These are phyloP conservation scores for Paraplagusia blochii DNA, from an alignment of 2,113 vertebrate species.

Conservation along the genomic window DNA sequence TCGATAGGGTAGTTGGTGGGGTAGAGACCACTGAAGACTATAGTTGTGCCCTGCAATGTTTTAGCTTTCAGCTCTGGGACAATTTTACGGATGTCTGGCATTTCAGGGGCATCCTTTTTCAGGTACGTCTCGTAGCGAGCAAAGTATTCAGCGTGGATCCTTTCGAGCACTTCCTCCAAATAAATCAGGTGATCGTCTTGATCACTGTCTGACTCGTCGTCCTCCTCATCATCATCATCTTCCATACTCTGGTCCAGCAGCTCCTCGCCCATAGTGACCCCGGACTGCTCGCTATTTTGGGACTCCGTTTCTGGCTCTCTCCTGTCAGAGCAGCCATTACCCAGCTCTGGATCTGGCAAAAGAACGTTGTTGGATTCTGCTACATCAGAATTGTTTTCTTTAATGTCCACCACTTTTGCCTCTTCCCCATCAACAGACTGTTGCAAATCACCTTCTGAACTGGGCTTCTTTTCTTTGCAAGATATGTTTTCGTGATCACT, in stretches of 20 bases:
- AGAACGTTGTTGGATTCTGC: constrained; percentile 60
- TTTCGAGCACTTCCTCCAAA: constrained; percentile 90
- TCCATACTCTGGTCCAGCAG: constrained; percentile 93
- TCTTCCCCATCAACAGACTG: constrained; percentile 33
- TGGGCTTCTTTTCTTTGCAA: constrained; percentile 47
- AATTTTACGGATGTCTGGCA: constrained; percentile 90
- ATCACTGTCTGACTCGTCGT: constrained; percentile 84
- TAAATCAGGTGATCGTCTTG: constrained; percentile 93
- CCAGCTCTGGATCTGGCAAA: constrained; percentile 73
- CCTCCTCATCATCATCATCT: constrained; percentile 83
- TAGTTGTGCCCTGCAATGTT: constrained; percentile 80
- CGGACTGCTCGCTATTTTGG: constrained; percentile 93
- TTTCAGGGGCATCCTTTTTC: constrained; percentile 75
- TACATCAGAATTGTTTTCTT: constrained; percentile 41
- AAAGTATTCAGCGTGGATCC: constrained; percentile 91
- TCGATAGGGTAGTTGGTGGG: constrained; percentile 94
- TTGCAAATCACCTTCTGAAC: constrained; percentile 35
- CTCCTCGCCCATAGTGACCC: constrained; percentile 87
- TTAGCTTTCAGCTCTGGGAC: constrained; percentile 90
- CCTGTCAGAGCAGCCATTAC: constrained; percentile 83
- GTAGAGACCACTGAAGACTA: constrained; percentile 93
- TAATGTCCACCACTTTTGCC: constrained; percentile 40
- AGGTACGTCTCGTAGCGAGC: constrained; percentile 84
- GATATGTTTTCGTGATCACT: constrained; percentile 74
- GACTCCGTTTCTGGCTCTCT: constrained; percentile 93